Conservation (phyloP, 2,888 invertebrate species). For the Nezara viridula region DNA sequence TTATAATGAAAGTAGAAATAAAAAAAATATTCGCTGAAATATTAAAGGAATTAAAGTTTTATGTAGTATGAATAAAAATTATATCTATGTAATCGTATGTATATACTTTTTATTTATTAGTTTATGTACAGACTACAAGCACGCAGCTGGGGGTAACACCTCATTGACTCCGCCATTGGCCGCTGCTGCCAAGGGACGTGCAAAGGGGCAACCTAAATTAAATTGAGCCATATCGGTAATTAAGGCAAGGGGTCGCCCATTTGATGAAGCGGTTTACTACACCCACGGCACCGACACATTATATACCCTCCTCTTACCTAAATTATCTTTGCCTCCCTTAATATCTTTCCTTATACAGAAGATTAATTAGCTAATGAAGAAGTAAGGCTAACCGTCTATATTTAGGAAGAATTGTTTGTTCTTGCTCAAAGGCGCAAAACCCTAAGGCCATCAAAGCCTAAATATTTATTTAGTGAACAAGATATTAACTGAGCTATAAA, state of each 20-base stretch:
- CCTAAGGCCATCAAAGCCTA: no score
- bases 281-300: not conserved
- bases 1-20: no score
- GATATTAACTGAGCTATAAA: not conserved
- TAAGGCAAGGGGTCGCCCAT: not conserved
- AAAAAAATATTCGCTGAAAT: no score
- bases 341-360: not conserved
- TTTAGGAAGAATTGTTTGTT: not conserved
- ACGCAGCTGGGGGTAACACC: not conserved
- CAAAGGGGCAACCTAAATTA: not conserved
- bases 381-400: not conserved
- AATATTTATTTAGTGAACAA: not conserved
- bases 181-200: not conserved
- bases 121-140: no score
- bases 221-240: slow-evolving; percentile 31
- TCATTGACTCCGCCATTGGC: not conserved
- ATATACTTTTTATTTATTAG: no score
- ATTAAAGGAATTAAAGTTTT: no score
- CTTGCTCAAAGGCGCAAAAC: not conserved
- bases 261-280: not conserved
- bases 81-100: no score
- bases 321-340: not conserved
- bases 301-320: not conserved
- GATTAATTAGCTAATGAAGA: not conserved
- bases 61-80: no score